These are phyloP conservation scores for Hirtodrosophila alboralis DNA, from an alignment of 2,888 invertebrate genomes.

Conservation along the genomic window DNA sequence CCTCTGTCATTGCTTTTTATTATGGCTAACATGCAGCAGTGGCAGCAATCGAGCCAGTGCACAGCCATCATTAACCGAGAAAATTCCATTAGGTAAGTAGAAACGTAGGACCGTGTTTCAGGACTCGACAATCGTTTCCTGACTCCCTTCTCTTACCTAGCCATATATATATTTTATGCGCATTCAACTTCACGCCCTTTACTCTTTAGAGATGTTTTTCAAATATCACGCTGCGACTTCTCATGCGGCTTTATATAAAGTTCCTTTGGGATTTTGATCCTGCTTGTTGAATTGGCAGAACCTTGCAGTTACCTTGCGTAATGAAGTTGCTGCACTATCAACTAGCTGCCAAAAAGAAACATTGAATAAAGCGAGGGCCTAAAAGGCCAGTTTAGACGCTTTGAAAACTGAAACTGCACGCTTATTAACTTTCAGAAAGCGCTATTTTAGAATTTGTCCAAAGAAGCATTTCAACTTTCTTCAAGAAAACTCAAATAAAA, in stretches of 20 bases:
- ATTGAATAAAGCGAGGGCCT: not conserved
- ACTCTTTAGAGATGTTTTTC: too few relatives aligned
- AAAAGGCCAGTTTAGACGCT: constrained; percentile 32
- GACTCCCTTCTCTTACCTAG: too few relatives aligned
- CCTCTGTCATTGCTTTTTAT: constrained; percentile 76
- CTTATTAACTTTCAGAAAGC: constrained; percentile 68
- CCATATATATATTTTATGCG: too few relatives aligned
- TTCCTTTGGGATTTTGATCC: not conserved
- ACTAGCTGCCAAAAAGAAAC: constrained; percentile 2
- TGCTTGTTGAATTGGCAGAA: constrained; percentile 34
- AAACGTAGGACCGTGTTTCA: constrained; percentile 33
- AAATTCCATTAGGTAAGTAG: constrained; percentile 84
- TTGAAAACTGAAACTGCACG: constrained; percentile 66
- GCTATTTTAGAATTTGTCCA: constrained; percentile 58
- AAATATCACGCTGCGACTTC: too few relatives aligned
- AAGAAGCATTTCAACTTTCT: constrained; percentile 40
- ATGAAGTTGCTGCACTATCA: constrained; percentile 29
- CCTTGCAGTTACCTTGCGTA: constrained; percentile 27
- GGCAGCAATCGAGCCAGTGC: constrained; percentile 71
- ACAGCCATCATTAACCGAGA: constrained; percentile 84
- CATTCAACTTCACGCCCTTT: too few relatives aligned
- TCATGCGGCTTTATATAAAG: too few relatives aligned
- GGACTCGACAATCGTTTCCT: not conserved
- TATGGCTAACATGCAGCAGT: constrained; percentile 80
- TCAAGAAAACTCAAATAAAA: constrained; percentile 57